Conservation (phyloP, 2,888 invertebrate genomes). For the Dioctria rufipes region DNA sequence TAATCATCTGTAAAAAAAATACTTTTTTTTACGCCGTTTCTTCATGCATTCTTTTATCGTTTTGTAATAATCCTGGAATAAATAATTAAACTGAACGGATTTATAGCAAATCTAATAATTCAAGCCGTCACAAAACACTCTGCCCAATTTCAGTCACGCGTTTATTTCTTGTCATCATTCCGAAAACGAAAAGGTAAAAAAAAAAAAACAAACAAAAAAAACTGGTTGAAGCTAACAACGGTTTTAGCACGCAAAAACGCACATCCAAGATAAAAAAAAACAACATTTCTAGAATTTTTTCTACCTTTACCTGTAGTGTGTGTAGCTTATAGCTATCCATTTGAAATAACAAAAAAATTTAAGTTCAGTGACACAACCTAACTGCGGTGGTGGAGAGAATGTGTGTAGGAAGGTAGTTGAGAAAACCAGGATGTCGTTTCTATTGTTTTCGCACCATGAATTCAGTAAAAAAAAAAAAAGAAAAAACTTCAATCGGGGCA, state of each 20-base stretch:
- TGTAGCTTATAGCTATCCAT: neutral
- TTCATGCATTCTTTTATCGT: no score
- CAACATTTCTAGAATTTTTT: neutral
- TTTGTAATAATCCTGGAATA: no score
- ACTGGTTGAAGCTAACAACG: no score
- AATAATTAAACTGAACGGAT: no score
- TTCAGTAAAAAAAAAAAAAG: neutral
- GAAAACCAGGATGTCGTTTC: slow-evolving; percentile 13
- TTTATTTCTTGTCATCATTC: no score
- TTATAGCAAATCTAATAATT: no score
- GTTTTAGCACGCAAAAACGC: neutral
- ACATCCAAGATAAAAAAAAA: neutral
- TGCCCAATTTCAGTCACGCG: no score
- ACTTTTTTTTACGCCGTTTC: no score
- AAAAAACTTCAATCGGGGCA: neutral
- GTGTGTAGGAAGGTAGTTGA: slow-evolving; percentile 3
- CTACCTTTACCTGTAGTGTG: neutral
- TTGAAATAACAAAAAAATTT: neutral
- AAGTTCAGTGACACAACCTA: neutral
- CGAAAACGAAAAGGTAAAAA: no score
- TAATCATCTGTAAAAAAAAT: no score
- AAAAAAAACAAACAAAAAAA: no score
- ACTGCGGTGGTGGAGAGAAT: neutral
- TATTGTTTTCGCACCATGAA: slow-evolving; percentile 9
- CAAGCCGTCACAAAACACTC: no score